A percentile compares a stretch with the other conserved stretches of the same genome.
Evolutionary conservation across 1,140 invertebrate species (phyloP).

Genomic region (Plodia interpunctella): DNA sequence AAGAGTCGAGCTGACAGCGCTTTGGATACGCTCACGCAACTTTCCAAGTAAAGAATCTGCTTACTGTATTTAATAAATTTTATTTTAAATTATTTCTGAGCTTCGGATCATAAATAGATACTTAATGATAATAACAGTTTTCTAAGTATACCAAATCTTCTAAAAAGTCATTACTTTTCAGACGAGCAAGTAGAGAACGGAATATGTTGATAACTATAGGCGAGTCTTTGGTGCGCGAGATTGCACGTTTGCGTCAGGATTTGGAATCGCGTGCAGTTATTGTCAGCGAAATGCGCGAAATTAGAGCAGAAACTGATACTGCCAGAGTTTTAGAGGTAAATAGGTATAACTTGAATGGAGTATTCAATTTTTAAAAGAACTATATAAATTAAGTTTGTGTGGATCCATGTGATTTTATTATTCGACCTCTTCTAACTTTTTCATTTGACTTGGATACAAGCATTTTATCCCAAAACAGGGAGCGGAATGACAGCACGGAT

Average conservation of each 20-base stretch:
- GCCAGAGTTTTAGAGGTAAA: constrained; percentile 39
- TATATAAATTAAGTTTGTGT: no score
- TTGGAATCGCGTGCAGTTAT: constrained; percentile 28
- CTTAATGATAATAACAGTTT: no score
- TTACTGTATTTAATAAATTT: not conserved
- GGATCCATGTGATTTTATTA: no score
- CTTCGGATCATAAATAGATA: no score
- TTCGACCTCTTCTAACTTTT: no score
- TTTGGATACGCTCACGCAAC: constrained; percentile 41
- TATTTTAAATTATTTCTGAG: no score
- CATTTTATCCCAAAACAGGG: not conserved
- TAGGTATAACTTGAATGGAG: not conserved
- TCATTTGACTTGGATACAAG: no score
- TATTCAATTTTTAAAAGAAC: not conserved
- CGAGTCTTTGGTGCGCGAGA: constrained; percentile 53
- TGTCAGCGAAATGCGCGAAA: constrained; percentile 33
- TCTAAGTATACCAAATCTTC: no score
- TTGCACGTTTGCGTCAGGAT: constrained; percentile 50
- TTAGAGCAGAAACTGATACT: constrained; percentile 30
- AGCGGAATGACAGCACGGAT: no score
- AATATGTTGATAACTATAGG: constrained; percentile 50
- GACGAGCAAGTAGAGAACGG: constrained; percentile 47
- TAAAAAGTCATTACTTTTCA: constrained; percentile 20
- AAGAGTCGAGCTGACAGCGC: constrained; percentile 45
- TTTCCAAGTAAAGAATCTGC: constrained; percentile 55